A percentile compares a stretch with the other conserved stretches of the same genome.
phyloP scores from a whole-genome alignment of 37 sponge, comb jelly and placozoan genomes.

The Aphrocallistes beatrix region DNA sequence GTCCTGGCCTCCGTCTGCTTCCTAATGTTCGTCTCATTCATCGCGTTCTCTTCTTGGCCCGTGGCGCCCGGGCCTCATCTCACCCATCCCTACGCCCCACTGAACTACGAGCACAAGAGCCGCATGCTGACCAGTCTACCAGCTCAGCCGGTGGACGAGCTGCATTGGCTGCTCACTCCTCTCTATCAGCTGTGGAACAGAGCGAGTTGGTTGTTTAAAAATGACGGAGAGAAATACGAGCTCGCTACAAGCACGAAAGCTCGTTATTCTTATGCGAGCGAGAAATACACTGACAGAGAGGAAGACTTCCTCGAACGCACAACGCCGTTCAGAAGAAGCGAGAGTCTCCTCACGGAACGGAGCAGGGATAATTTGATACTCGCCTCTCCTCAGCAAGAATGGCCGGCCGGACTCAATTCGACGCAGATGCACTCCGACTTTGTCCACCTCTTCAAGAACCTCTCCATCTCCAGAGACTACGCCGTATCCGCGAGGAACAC shows the following conservation, averaged over 20 bases:
- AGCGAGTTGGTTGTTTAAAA: background rate
- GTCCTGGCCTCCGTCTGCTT: background rate
- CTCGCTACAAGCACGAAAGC: background rate
- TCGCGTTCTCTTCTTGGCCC: background rate
- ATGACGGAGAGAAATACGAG: background rate
- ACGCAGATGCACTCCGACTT: conserved; percentile 6
- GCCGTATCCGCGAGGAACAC: background rate
- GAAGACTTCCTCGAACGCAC: background rate
- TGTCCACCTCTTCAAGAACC: background rate
- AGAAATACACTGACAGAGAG: background rate
- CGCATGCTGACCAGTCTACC: too few species aligned
- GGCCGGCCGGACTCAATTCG: background rate
- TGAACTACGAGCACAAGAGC: background rate
- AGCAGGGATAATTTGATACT: background rate
- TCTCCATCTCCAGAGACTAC: background rate
- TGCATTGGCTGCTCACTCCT: background rate
- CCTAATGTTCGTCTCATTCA: background rate
- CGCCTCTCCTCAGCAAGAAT: background rate
- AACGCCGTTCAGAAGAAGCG: background rate
- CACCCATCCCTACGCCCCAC: background rate
- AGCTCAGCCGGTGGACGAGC: too few species aligned
- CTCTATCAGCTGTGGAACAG: background rate
- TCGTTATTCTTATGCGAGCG: background rate
- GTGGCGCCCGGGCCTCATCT: background rate
- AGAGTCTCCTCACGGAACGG: background rate